A percentile compares a stretch with the other conserved stretches of the same genome.
phyloP scores from a whole-genome alignment of 2,888 invertebrate species.

The Agrotis clavis region DNA sequence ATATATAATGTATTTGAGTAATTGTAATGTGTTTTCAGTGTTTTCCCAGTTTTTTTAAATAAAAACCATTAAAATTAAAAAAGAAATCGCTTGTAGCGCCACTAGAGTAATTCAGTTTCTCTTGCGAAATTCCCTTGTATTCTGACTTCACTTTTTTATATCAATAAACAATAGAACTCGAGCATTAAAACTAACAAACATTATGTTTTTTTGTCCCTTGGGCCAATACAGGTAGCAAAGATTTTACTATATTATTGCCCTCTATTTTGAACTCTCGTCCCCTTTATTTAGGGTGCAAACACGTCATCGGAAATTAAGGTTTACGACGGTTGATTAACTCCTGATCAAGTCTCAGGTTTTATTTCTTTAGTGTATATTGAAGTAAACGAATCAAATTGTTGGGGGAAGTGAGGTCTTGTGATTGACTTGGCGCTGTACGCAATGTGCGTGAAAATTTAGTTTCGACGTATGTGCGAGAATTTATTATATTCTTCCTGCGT shows the following conservation, averaged over 20 bases:
- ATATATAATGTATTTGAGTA: no score
- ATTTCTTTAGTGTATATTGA: slow-evolving; percentile 45
- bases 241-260: no score
- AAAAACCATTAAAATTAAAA: no score
- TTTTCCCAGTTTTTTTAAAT: no score
- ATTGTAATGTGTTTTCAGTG: no score
- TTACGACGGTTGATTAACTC: slow-evolving; percentile 63
- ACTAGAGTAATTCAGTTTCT: no score
- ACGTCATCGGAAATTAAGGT: slow-evolving; percentile 64
- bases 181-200: slow-evolving; percentile 41
- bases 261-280: no score
- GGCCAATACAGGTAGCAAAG: no score
- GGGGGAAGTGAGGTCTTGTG: not conserved
- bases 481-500: not conserved
- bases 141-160: slow-evolving; percentile 41
- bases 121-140: slow-evolving; percentile 24
- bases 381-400: slow-evolving; percentile 43
- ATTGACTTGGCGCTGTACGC: slow-evolving; percentile 31
- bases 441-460: slow-evolving; percentile 25
- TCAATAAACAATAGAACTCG: slow-evolving; percentile 32
- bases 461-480: not conserved
- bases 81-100: no score
- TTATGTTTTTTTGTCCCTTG: slow-evolving; percentile 28
- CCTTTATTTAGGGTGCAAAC: slow-evolving; percentile 35
- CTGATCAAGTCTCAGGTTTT: slow-evolving; percentile 49